Base-by-base conservation (phyloP, 2,888 invertebrate genomes). In the Agrotis clavis region DNA sequence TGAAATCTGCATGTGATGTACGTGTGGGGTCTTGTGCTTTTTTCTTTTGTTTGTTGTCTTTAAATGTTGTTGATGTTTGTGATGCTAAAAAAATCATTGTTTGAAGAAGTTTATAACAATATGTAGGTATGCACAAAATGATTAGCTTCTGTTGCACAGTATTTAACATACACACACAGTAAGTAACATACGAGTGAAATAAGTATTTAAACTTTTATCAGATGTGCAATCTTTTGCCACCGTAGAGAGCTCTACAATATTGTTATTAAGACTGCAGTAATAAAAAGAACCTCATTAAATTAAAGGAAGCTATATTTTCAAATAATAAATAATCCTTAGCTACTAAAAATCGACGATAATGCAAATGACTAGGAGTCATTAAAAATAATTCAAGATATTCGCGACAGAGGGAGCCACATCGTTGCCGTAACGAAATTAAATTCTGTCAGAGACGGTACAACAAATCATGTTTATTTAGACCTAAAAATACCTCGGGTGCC, bases 401-500 rank as follows among this genome's bases (percentile, higher is more conserved):
- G 92, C 93, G 90, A 91, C 92, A 91, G 90, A 86, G 88, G 89
- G 87, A 86, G 87, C 90, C 91, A 90, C 90, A 90, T 82, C 88
- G 83, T 80, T 88, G 82, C 90, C 90, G 90, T 88, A 89, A 90
- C 93, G 91, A 95, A 96, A 96, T 96, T 95, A 96, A 96, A 96
- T 95, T 95, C 93, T 94, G 95, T 94, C 95, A 94, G 92, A 91
- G 91, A 90, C 91, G 93, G 92, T 91, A 94, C 94, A 94, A 96
- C 96, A 96, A 96, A 96, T 96, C 96, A 96, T 96, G 95, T 96
- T 96, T 96, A 96, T 96, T 96, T 96, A 95, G 94, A 95, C 94
- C 95, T 95, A 95, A 96, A 95, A 96, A 96, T 95, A 96, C 95
- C 95, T 95, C 95, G 92, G 95, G 94, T 93, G 94, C 94, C 96